Base-by-base conservation (phyloP, 2,113 vertebrate species). In the Scomber japonicus region DNA sequence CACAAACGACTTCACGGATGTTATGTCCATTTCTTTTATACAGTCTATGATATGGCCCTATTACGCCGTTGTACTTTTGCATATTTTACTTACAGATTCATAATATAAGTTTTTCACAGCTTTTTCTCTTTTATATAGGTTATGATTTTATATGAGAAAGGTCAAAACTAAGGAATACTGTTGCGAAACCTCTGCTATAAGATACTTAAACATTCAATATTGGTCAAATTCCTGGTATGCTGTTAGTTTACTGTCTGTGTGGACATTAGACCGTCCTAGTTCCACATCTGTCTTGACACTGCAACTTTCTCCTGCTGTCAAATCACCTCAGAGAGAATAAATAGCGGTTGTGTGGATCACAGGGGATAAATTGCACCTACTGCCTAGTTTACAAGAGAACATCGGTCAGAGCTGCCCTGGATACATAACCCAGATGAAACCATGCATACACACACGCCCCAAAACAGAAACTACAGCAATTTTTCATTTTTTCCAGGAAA, bases 391-490 rank as follows among this genome's bases (percentile, higher is more conserved):
- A 85, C 83, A 80, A 79, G 60, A 80, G 85, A 84, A 78, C 84
- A 90, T 91, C 75, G 75, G 85, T 91, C 91, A 85, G 71, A 66
- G 77, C 70, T 90, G 86, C 84, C 85, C 88, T 86, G 80, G 83
- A 91, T 87, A 88, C 80, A 85, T 81, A 89, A 86, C 87, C 84
- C 81, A 89, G 81, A 89, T 88, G 75, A 88, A 88, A 85, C 79
- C 80, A 74, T 49, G 56, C 66, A 71, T n/a, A 56, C 79, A 82
- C 57, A 64, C 64, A 72, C 40, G 55, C 68, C 2, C 21, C 31
- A 50, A 79, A 70, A 19, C 16, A 70, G 49, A 30, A 77, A 78
- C 59, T 16, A 27, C 31, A 61, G 45, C 64, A 82, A 83, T 89
- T 89, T 83, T 49, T 83, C 77, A 81, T 82, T 73, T 86, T 80